Conservation (phyloP, 1,140 invertebrate species). For the Magallana angulata region DNA sequence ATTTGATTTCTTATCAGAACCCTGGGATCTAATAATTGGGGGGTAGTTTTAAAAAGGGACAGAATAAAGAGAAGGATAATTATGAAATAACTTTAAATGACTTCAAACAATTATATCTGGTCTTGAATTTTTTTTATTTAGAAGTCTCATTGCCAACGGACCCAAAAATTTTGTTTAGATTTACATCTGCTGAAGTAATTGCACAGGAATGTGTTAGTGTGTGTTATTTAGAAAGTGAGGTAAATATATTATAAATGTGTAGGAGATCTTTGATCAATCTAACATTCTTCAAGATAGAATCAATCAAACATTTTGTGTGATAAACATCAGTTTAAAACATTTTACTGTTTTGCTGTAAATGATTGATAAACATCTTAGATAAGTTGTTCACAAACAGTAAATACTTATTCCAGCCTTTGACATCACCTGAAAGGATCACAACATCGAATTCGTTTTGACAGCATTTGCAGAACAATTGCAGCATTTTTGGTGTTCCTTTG, state of each 20-base stretch:
- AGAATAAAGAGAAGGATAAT: conserved; percentile 11
- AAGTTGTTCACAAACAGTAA: conserved; percentile 10
- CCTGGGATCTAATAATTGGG: conserved; percentile 13
- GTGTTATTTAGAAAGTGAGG: neutral
- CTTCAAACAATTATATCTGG: conserved; percentile 33
- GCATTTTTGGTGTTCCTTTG: too few species aligned
- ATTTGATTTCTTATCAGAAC: neutral
- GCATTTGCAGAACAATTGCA: neutral
- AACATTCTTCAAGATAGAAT: neutral
- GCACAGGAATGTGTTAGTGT: neutral
- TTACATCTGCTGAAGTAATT: conserved; percentile 23
- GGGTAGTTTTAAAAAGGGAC: conserved; percentile 5
- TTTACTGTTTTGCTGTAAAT: neutral
- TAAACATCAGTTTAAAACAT: neutral
- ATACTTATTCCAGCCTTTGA: conserved; percentile 24
- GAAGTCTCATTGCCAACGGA: neutral
- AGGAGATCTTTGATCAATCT: conserved; percentile 15
- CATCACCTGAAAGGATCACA: neutral
- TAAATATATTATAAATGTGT: neutral
- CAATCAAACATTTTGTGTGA: neutral
- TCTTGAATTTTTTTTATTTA: neutral
- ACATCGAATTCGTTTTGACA: neutral
- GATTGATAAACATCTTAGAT: conserved; percentile 1
- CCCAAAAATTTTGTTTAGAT: neutral
- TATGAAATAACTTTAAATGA: conserved; percentile 31